phyloP scores from a whole-genome alignment of 2,113 vertebrate genomes.

The Pelodiscus sinensis region DNA sequence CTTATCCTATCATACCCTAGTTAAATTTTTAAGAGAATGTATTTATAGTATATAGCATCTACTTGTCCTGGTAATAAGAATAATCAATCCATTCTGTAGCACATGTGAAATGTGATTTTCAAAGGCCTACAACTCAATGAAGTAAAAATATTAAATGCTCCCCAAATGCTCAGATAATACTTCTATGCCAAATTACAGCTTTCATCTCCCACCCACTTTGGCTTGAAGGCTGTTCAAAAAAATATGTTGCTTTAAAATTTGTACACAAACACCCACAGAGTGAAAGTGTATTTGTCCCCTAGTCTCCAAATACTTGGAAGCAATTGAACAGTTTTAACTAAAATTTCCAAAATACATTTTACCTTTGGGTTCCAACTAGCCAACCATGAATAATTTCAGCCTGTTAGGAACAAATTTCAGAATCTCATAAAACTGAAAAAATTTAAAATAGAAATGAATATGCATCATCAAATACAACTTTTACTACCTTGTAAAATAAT shows the following conservation, averaged over 20 bases:
- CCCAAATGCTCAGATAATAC: not conserved
- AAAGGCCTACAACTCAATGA: not conserved
- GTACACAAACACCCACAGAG: not conserved
- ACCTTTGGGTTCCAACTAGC: not conserved
- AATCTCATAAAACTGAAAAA: not conserved
- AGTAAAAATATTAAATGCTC: constrained; percentile 3
- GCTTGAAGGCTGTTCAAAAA: not conserved
- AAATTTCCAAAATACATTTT: not conserved
- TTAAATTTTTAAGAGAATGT: constrained; percentile 2
- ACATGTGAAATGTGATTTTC: not conserved
- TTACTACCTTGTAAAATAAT: not conserved
- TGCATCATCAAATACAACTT: not conserved
- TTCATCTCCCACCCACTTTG: not conserved
- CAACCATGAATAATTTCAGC: not conserved
- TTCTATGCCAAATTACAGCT: constrained; percentile 1
- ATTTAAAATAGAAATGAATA: not conserved
- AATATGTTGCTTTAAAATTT: not conserved
- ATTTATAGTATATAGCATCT: not conserved
- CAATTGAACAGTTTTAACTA: not conserved
- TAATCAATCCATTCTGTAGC: not conserved
- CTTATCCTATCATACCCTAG: not conserved
- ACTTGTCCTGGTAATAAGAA: not conserved
- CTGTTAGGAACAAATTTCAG: not conserved
- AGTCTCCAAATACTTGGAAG: not conserved
- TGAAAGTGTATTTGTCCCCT: not conserved